Evolutionary conservation across 1,140 invertebrate genomes (phyloP).

Genomic region (Sycophaga agraensis): DNA sequence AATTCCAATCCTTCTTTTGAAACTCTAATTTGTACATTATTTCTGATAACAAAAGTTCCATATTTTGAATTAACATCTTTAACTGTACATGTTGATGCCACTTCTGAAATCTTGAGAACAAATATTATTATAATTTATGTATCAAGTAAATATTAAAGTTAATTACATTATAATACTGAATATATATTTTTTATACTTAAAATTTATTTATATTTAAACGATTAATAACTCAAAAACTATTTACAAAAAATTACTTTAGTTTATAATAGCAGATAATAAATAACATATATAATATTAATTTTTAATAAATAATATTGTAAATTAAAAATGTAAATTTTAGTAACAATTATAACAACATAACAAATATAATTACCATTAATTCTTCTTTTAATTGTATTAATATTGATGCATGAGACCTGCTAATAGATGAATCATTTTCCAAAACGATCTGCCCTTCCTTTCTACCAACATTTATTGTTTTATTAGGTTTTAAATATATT

Average conservation of each 20-base stretch:
- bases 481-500: constrained; percentile 20
- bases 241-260: too few relatives aligned
- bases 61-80: constrained; percentile 26
- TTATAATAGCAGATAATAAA: too few relatives aligned
- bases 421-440: constrained; percentile 23
- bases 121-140: too few relatives aligned
- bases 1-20: constrained; percentile 5
- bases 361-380: not conserved
- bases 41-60: constrained; percentile 14
- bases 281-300: too few relatives aligned
- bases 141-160: too few relatives aligned
- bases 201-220: too few relatives aligned
- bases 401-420: constrained; percentile 14
- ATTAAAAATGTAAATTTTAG: too few relatives aligned
- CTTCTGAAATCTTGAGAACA: constrained; percentile 4
- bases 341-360: too few relatives aligned
- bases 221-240: too few relatives aligned
- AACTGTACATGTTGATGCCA: constrained; percentile 10
- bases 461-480: constrained; percentile 6
- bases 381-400: constrained; percentile 11
- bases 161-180: too few relatives aligned
- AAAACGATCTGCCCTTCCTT: constrained; percentile 14
- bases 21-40: constrained; percentile 12
- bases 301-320: too few relatives aligned
- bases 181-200: too few relatives aligned